These are phyloP conservation scores for Anomalospiza imberbis DNA, from an alignment of 2,797 vertebrate genomes.

Conservation along the genomic window DNA sequence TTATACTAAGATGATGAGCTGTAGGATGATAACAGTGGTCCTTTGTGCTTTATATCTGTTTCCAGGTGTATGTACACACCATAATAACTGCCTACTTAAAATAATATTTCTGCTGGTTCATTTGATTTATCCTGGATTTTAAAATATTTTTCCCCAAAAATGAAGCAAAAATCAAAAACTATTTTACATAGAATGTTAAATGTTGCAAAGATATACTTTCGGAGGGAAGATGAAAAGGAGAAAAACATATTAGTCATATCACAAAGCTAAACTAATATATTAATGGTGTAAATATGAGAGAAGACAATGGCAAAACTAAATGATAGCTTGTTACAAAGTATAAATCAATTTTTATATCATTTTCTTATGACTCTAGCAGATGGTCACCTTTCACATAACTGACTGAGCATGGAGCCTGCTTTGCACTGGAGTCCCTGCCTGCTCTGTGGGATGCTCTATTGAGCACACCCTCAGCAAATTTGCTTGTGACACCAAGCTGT, in stretches of 20 bases:
- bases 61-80: background rate
- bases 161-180: background rate
- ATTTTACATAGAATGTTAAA: background rate
- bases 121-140: background rate
- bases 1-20: background rate
- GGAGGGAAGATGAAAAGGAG: background rate
- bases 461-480: background rate
- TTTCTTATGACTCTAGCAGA: background rate
- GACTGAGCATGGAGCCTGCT: background rate
- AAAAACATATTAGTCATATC: background rate
- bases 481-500: background rate
- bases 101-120: background rate
- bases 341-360: background rate
- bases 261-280: background rate
- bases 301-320: background rate
- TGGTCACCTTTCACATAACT: background rate
- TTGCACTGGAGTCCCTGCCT: background rate
- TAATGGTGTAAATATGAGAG: background rate
- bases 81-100: background rate
- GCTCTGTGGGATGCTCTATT: background rate
- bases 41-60: background rate
- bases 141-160: background rate
- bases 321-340: background rate
- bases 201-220: background rate
- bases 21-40: background rate